Percentiles rank a stretch among this genome's conserved stretches.
phyloP scores from a whole-genome alignment of 2,113 vertebrate genomes.

The Vireo altiloquus region DNA sequence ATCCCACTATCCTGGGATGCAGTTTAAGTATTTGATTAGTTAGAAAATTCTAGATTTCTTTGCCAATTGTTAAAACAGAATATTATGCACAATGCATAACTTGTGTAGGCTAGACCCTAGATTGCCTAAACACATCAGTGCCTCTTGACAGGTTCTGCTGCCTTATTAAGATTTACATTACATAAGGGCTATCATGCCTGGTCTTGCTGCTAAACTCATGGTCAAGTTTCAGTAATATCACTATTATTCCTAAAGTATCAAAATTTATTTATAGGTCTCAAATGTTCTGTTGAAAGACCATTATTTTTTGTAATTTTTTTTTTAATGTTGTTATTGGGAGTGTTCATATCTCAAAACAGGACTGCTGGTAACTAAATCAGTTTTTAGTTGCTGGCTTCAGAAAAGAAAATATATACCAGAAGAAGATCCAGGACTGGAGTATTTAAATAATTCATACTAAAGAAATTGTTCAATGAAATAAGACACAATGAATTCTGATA shows the following conservation, averaged over 20 bases:
- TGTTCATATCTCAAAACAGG: background rate
- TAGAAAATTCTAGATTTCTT: background rate
- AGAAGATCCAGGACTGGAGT: background rate
- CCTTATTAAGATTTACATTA: background rate
- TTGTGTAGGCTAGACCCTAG: background rate
- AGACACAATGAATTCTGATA: background rate
- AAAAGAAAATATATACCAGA: background rate
- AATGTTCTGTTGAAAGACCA: background rate
- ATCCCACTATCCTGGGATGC: background rate
- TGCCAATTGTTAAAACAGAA: background rate
- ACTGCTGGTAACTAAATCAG: background rate
- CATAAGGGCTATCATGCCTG: background rate
- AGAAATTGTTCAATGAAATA: background rate
- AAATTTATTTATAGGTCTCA: background rate
- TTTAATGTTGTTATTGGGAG: background rate
- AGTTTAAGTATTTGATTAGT: background rate
- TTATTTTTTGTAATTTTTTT: background rate
- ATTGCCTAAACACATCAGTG: background rate
- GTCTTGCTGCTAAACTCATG: background rate
- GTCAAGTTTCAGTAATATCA: background rate
- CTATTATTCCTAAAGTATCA: background rate
- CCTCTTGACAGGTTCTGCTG: background rate
- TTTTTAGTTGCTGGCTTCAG: background rate
- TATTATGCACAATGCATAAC: background rate
- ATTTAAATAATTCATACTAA: background rate